phyloP scores from a whole-genome alignment of 2,888 invertebrate genomes.

The Drosophila acutilabella region DNA sequence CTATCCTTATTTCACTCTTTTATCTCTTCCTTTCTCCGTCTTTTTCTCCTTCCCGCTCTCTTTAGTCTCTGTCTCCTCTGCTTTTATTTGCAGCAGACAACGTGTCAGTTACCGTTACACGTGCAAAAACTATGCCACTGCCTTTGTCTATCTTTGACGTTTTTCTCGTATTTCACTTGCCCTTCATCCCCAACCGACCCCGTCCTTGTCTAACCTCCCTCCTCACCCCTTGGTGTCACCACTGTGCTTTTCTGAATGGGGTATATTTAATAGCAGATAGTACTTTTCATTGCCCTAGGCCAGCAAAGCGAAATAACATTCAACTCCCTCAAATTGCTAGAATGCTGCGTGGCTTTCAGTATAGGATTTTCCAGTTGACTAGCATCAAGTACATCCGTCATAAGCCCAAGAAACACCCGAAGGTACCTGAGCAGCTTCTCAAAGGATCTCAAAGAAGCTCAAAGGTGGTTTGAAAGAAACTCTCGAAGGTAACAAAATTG shows the following conservation, averaged over 20 bases:
- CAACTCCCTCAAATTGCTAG: slow-evolving; percentile 22
- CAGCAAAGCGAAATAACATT: slow-evolving; percentile 8
- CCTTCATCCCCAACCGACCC: not conserved
- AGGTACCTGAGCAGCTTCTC: not conserved
- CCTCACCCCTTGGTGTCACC: not conserved
- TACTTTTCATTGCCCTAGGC: slow-evolving; percentile 50
- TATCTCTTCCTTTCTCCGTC: not conserved
- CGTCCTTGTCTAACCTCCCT: not conserved
- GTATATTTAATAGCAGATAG: slow-evolving; percentile 48
- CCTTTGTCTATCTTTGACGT: slow-evolving; percentile 55
- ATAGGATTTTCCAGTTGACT: slow-evolving; percentile 39
- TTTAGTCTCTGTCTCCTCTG: slow-evolving; percentile 2
- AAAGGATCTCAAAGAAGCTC: not conserved
- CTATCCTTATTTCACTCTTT: not conserved
- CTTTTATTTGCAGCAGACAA: slow-evolving; percentile 26
- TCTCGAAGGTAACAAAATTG: not conserved
- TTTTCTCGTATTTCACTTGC: slow-evolving; percentile 39
- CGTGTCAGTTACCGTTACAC: slow-evolving; percentile 65
- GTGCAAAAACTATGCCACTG: slow-evolving; percentile 66
- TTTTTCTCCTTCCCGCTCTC: not conserved
- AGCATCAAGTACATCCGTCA: slow-evolving; percentile 32
- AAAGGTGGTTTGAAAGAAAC: not conserved
- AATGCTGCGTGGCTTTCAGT: slow-evolving; percentile 6
- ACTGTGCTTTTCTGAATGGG: slow-evolving; percentile 9
- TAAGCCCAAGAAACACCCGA: slow-evolving; percentile 18